These are phyloP conservation scores for Ia io DNA, from an alignment of 2,113 vertebrate species.

Conservation along the genomic window DNA sequence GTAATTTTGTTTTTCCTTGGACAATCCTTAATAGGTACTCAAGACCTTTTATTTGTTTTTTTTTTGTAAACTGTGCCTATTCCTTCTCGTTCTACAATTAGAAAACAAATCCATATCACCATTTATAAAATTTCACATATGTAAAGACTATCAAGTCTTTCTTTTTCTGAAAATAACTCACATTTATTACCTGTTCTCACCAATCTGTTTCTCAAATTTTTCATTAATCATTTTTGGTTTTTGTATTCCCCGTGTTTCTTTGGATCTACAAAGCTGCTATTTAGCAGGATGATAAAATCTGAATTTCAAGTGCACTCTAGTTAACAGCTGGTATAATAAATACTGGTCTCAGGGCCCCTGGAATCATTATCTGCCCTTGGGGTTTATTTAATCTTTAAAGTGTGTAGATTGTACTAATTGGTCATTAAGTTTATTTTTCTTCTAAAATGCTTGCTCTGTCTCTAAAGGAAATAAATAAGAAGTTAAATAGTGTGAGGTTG, in stretches of 20 bases:
- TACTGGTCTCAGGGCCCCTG: background rate
- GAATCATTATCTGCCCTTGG: background rate
- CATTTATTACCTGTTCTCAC: background rate
- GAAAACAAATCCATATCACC: background rate
- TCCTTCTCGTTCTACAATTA: background rate
- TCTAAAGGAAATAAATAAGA: background rate
- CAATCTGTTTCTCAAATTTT: background rate
- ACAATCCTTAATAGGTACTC: background rate
- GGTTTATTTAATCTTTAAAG: background rate
- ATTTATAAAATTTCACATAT: background rate
- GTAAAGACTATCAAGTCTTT: background rate
- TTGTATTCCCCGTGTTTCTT: background rate
- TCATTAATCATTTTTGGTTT: background rate
- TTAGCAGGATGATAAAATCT: background rate
- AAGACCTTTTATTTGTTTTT: background rate
- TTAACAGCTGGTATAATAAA: background rate
- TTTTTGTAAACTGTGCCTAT: background rate
- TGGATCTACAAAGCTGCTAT: background rate
- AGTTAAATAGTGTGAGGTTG: background rate
- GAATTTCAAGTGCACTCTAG: background rate
- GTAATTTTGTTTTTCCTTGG: background rate
- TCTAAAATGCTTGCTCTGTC: background rate
- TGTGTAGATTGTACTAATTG: background rate
- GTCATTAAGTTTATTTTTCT: constrained; percentile 10
- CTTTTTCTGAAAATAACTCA: background rate